Percentiles rank a stretch among this genome's conserved stretches.
Evolutionary conservation across 2,113 vertebrate genomes (phyloP).

Genomic region (Struthidea cinerea): DNA sequence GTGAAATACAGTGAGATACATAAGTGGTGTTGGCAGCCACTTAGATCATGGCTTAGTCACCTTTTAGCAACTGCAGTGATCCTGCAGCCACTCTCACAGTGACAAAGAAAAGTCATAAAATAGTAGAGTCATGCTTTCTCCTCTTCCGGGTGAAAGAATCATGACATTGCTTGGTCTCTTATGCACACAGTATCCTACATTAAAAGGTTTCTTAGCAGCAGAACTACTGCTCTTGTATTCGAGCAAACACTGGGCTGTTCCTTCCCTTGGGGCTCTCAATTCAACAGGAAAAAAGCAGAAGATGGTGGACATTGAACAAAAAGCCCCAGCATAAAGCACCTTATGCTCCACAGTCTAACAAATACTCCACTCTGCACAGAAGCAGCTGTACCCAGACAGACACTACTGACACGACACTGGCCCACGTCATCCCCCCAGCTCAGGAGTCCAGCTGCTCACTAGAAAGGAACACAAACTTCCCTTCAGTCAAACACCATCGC

Average conservation of each 20-base stretch:
- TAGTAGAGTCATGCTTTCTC: background rate
- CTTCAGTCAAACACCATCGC: rapidly evolving
- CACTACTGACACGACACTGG: background rate
- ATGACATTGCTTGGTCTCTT: background rate
- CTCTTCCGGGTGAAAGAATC: background rate
- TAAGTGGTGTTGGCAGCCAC: background rate
- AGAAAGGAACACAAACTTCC: background rate
- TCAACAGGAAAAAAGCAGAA: background rate
- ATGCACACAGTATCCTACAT: background rate
- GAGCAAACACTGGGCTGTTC: background rate
- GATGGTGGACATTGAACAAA: background rate
- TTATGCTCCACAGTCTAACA: background rate
- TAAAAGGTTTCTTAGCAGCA: background rate
- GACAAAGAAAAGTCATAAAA: background rate
- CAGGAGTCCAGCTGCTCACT: background rate
- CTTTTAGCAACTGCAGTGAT: background rate
- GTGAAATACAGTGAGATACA: background rate
- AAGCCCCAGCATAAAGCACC: background rate
- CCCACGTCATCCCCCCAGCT: background rate
- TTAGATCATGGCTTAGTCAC: background rate
- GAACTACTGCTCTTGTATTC: background rate
- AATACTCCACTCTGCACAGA: background rate
- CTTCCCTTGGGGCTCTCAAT: background rate
- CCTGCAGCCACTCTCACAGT: background rate
- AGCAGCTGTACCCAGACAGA: background rate